A percentile compares a stretch with the other conserved stretches of the same genome.
These are phyloP conservation scores for Miltochrista miniata DNA, from an alignment of 2,888 invertebrate species.

Conservation along the genomic window DNA sequence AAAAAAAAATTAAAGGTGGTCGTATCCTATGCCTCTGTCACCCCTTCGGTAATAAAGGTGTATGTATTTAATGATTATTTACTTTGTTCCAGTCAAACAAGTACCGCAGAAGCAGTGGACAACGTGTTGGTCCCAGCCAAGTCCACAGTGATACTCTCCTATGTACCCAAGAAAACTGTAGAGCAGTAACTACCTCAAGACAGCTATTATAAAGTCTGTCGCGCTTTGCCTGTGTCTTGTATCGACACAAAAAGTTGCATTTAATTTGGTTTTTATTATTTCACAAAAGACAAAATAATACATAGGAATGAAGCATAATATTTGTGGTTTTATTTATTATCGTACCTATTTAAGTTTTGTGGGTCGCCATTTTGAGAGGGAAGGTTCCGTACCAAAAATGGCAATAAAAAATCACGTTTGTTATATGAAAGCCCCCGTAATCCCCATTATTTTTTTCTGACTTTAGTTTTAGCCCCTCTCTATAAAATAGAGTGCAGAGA, in stretches of 20 bases:
- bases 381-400: background rate
- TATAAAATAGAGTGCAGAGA: too few species aligned
- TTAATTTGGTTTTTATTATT: constrained; percentile 35
- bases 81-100: constrained; percentile 81
- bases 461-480: too few species aligned
- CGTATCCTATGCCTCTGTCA: too few species aligned
- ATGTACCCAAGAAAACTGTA: constrained; percentile 81
- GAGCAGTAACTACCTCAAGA: constrained; percentile 43
- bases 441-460: too few species aligned
- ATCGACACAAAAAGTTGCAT: constrained; percentile 42
- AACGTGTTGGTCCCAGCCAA: constrained; percentile 84
- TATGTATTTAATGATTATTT: too few species aligned
- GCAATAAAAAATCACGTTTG: too few species aligned
- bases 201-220: background rate
- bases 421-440: too few species aligned
- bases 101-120: constrained; percentile 61
- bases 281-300: constrained; percentile 18
- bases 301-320: constrained; percentile 29
- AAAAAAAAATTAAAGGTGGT: too few species aligned
- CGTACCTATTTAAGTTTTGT: background rate
- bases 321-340: constrained; percentile 19
- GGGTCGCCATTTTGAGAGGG: background rate
- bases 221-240: constrained; percentile 27
- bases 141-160: constrained; percentile 87
- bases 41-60: too few species aligned